Conservation (phyloP, 1,140 invertebrate species). For the Drosophila ogumai region DNA sequence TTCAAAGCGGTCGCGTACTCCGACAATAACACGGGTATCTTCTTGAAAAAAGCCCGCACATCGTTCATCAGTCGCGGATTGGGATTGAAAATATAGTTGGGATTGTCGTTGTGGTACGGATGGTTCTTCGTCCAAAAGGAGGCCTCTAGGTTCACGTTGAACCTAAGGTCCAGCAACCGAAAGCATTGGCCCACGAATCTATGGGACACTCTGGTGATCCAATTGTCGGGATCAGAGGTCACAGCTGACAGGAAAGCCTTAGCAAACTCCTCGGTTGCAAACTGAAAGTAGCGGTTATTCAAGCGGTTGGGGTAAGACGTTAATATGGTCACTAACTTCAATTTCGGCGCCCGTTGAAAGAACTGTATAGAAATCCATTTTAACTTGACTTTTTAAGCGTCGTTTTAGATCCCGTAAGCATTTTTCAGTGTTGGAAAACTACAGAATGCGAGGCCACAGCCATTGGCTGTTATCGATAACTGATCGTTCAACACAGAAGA, state of each 20-base stretch:
- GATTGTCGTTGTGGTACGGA: constrained; percentile 48
- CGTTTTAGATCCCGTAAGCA: not conserved
- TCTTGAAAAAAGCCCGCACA: constrained; percentile 36
- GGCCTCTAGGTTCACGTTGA: constrained; percentile 35
- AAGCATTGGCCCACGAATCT: constrained; percentile 65
- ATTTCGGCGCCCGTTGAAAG: constrained; percentile 37
- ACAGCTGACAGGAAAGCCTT: constrained; percentile 37
- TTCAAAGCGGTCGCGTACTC: not conserved
- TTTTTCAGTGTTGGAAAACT: constrained; percentile 5
- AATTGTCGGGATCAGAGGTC: constrained; percentile 36
- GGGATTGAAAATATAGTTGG: constrained; percentile 45
- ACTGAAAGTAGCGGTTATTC: constrained; percentile 1
- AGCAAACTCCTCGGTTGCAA: constrained; percentile 13
- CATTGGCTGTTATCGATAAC: not conserved
- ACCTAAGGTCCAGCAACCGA: constrained; percentile 37
- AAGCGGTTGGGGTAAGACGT: not conserved
- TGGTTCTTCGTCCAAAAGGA: constrained; percentile 37
- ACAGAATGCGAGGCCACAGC: too few species aligned
- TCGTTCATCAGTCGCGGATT: constrained; percentile 28
- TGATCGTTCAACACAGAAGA: not conserved
- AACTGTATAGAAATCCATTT: constrained; percentile 54
- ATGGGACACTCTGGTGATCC: constrained; percentile 41
- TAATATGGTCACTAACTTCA: constrained; percentile 14
- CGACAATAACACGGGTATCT: constrained; percentile 28
- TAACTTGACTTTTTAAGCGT: not conserved